phyloP scores from a whole-genome alignment of 2,797 vertebrate species.

The Enteromius treurensis region DNA sequence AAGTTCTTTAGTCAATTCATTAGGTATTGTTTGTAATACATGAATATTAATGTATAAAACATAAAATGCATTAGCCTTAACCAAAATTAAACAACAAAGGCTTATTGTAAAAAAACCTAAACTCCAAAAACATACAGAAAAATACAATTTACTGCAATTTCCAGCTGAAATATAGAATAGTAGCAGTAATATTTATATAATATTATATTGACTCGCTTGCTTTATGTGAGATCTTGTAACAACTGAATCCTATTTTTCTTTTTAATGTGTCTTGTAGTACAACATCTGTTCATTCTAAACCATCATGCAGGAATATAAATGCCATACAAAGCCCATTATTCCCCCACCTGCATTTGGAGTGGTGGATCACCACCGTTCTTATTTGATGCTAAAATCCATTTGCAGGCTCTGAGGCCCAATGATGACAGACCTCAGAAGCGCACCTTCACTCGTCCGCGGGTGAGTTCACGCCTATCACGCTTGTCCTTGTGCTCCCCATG shows the following conservation, averaged over 20 bases:
- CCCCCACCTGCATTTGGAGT: constrained; percentile 17
- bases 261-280: neutral
- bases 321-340: constrained; percentile 20
- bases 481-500: constrained; percentile 25
- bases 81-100: neutral
- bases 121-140: neutral
- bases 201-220: neutral
- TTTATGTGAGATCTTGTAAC: neutral
- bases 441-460: constrained; percentile 25
- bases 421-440: constrained; percentile 6
- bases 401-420: constrained; percentile 6
- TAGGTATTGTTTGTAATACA: neutral
- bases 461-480: constrained; percentile 16
- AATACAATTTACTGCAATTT: neutral
- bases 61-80: neutral
- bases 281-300: neutral
- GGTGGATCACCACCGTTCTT: constrained; percentile 1
- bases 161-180: neutral
- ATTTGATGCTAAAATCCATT: constrained; percentile 40
- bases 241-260: constrained; percentile 2
- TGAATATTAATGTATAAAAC: neutral
- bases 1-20: neutral
- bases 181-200: neutral
- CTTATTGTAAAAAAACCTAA: neutral
- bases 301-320: neutral